Conservation (phyloP, 2,888 invertebrate species). For the Drosophila nigritarsus region DNA sequence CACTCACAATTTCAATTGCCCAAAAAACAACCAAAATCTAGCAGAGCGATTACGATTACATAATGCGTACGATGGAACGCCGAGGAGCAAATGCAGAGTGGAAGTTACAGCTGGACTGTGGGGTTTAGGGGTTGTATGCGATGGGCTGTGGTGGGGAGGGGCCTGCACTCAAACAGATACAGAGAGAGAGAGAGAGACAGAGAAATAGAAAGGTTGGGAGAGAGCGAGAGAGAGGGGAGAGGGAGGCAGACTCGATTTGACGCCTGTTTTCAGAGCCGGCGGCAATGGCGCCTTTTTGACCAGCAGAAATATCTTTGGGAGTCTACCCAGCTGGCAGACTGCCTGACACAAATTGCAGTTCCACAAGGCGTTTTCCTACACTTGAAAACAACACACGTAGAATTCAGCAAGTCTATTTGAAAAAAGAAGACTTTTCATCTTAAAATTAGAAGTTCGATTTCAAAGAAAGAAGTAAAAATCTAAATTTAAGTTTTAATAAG, state of each 20-base stretch:
- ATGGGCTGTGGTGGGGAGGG: neutral
- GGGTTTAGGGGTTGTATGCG: neutral
- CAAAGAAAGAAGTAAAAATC: neutral
- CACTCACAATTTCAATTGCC: conserved; percentile 15
- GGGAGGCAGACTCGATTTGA: conserved; percentile 32
- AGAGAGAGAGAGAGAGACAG: neutral
- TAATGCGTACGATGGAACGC: conserved; percentile 73
- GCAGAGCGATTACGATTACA: conserved; percentile 84
- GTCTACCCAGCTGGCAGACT: conserved; percentile 30
- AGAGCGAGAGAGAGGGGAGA: neutral
- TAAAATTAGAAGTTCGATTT: neutral
- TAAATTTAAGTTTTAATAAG: neutral
- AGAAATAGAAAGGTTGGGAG: neutral
- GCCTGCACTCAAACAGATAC: neutral
- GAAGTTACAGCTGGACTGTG: conserved; percentile 35
- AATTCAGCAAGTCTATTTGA: neutral
- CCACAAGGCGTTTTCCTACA: conserved; percentile 3
- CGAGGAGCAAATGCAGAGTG: conserved; percentile 21
- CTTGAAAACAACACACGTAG: no score
- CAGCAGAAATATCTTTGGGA: conserved; percentile 21
- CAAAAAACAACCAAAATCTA: conserved; percentile 32
- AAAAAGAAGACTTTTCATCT: neutral
- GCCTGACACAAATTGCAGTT: conserved; percentile 29
- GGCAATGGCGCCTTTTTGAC: conserved; percentile 75
- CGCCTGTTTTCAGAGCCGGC: conserved; percentile 60